Evolutionary conservation across 2,113 vertebrate species (phyloP).

Genomic region (Hydrolagus affinis): DNA sequence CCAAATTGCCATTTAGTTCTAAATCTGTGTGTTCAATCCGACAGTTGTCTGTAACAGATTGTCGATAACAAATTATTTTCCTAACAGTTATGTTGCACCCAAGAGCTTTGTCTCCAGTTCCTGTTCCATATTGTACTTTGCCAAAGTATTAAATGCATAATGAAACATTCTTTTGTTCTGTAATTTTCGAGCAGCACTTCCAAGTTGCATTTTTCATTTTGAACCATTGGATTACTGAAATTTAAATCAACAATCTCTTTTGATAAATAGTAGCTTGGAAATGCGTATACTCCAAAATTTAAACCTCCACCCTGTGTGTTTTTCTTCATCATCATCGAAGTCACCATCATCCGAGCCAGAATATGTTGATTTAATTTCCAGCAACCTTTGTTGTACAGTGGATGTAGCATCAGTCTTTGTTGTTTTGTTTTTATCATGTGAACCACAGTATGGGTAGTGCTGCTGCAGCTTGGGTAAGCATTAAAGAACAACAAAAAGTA

Average conservation of each 20-base stretch:
- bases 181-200: no score
- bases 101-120: background rate
- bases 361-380: background rate
- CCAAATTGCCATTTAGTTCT: background rate
- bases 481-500: background rate
- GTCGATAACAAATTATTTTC: background rate
- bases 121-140: background rate
- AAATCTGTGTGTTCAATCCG: background rate
- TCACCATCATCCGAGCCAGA: no score
- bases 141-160: background rate
- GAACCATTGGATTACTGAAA: no score
- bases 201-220: no score
- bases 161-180: conserved; percentile 28
- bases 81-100: background rate
- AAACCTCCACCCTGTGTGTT: background rate
- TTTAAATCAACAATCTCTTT: background rate
- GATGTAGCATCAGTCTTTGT: background rate
- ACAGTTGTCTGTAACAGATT: background rate
- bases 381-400: conserved; percentile 13
- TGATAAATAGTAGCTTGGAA: background rate
- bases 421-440: conserved; percentile 11
- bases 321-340: no score
- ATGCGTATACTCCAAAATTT: background rate
- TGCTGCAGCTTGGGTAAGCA: conserved; percentile 19
- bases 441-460: conserved; percentile 23